Base-by-base conservation (phyloP, 1,140 invertebrate species). In the Pseudomyrmex dendroicus region DNA sequence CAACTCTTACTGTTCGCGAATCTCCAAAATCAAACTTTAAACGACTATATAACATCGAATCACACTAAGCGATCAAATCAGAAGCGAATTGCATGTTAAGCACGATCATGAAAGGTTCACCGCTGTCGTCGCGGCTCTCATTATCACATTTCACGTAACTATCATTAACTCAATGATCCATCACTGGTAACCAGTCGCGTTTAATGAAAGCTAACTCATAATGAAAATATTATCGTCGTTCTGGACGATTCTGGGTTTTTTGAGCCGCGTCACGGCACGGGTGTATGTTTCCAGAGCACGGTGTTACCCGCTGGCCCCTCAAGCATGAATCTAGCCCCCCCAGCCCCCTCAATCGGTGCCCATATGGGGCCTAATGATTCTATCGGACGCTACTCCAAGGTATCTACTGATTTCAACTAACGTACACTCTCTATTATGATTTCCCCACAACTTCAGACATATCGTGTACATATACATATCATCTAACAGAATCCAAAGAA, bases 271-370 rank as follows among this genome's bases (percentile, higher is more conserved):
- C 73, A 66, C 82, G 89, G 89, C 84, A 73, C 78, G 86, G 89
- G 89, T 90, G 86, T 88, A 86, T 90, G 89, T 90, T 90, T 90
- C 89, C 89, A 90, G 89, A 87, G 86, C 89, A 90, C 78, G 89
- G 89, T 73, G 88, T 82, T 90, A 78, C 83, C 89, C 83, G 83
- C 84, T 70, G 89, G 82, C 84, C 86, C 89, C 76, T 90, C 88
- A 84, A 89, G 88, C 87, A 90, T 90, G 89, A 87, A 90, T 90
- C 84, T 90, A 86, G 88, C 82, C 64, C 86, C 86, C 89, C 80
- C 86, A 90, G 89, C 89, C 84, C 86, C 77, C 52, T 80, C 80
- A 90, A 90, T 86, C 76, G 82, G 73, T 85, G 86, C 84, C 89
- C 86, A 90, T 87, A 90, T 72, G 74, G 84, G 86, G 62, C 89